phyloP scores from a whole-genome alignment of 2,797 vertebrate species.

The Esox lucius region DNA sequence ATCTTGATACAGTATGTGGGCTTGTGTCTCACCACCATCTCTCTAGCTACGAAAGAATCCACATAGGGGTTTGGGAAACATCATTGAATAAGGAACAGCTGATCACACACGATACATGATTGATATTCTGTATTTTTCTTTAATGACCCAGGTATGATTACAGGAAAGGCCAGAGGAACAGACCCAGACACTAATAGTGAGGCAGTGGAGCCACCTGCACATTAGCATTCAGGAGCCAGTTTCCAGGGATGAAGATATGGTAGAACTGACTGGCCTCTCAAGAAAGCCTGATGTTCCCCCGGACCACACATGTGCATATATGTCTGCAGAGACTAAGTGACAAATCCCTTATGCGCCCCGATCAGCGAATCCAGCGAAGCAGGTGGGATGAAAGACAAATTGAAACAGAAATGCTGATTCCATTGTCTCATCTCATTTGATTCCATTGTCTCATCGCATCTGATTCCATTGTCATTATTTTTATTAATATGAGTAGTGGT shows the following conservation, averaged over 20 bases:
- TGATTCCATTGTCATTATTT: constrained; percentile 56
- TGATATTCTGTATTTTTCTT: not conserved
- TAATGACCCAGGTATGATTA: not conserved
- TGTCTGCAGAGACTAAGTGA: constrained; percentile 22
- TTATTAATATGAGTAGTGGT: constrained; percentile 53
- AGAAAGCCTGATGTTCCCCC: constrained; percentile 20
- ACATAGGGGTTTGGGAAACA: not conserved
- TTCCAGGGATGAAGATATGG: constrained; percentile 28
- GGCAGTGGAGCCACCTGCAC: not conserved
- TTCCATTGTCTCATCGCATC: too few relatives aligned
- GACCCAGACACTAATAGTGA: not conserved
- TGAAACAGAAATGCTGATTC: constrained; percentile 47
- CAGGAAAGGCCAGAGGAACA: constrained; percentile 8
- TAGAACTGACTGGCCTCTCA: constrained; percentile 15
- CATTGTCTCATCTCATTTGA: too few relatives aligned
- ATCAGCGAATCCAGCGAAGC: constrained; percentile 37
- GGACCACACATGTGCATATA: constrained; percentile 21
- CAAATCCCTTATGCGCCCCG: constrained; percentile 31
- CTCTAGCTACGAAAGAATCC: not conserved
- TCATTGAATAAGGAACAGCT: not conserved
- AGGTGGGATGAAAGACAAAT: constrained; percentile 46
- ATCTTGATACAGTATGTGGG: not conserved
- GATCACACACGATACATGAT: not conserved
- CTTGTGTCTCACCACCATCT: not conserved
- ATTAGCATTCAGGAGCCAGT: constrained; percentile 10